phyloP scores from a whole-genome alignment of 2,888 invertebrate species.

The Syritta pipiens region DNA sequence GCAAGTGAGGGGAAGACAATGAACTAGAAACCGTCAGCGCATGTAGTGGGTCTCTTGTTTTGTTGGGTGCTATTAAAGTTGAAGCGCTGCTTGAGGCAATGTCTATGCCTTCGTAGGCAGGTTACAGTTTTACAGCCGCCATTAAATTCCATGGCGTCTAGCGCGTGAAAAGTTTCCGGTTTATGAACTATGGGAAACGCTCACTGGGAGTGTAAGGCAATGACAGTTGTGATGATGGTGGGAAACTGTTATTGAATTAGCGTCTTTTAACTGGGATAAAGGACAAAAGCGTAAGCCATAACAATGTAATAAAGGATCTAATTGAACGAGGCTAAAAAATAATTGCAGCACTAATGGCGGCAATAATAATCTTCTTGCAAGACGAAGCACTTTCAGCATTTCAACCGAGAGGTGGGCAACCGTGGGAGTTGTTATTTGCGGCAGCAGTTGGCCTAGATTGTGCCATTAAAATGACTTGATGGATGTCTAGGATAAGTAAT shows the following conservation, averaged over 20 bases:
- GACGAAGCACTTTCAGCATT: background rate
- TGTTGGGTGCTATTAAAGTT: constrained; percentile 22
- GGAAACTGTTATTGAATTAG: constrained; percentile 25
- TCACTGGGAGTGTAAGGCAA: background rate
- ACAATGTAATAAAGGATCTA: constrained; percentile 26
- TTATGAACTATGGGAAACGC: constrained; percentile 26
- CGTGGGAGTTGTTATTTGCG: background rate
- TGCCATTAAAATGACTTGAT: too few species aligned
- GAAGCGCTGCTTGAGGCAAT: constrained; percentile 1
- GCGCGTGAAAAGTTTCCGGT: background rate
- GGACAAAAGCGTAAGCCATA: constrained; percentile 25
- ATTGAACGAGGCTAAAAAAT: constrained; percentile 42
- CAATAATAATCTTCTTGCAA: constrained; percentile 16
- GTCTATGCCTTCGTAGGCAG: constrained; percentile 3
- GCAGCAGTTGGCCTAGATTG: background rate
- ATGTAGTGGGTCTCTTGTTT: constrained; percentile 6
- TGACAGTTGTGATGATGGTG: background rate
- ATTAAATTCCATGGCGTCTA: constrained; percentile 23
- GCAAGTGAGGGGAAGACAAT: background rate
- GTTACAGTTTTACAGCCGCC: constrained; percentile 21
- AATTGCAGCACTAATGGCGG: constrained; percentile 33
- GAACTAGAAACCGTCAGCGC: background rate
- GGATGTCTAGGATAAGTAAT: too few species aligned
- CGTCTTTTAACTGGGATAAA: constrained; percentile 9
- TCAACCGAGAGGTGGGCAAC: background rate